phyloP scores from a whole-genome alignment of 2,797 vertebrate species.

The Sebastes dallii region DNA sequence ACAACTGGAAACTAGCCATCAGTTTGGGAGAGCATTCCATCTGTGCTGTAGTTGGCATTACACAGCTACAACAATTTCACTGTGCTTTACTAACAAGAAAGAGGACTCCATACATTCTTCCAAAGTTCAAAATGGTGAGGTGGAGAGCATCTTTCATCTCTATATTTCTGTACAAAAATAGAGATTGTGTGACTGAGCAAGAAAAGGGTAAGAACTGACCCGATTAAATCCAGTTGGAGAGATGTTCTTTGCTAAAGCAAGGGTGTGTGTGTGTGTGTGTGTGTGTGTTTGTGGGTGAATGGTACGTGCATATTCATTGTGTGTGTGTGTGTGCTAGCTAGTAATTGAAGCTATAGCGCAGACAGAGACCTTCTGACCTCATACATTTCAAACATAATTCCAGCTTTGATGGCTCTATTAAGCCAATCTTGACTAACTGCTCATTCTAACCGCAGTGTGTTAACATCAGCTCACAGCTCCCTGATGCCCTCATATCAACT shows the following conservation, averaged over 20 bases:
- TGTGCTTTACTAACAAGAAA: neutral
- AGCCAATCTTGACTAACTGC: neutral
- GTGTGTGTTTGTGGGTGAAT: too few relatives aligned
- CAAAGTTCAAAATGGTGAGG: neutral
- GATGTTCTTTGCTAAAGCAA: neutral
- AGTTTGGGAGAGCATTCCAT: neutral
- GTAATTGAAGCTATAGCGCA: conserved; percentile 20
- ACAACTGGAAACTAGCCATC: neutral
- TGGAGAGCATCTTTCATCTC: neutral
- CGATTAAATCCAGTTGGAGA: neutral
- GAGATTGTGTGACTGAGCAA: neutral
- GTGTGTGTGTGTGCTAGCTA: neutral
- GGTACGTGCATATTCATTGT: too few relatives aligned
- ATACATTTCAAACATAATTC: conserved; percentile 39
- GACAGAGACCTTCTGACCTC: conserved; percentile 30
- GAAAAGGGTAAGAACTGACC: neutral
- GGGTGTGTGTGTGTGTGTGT: neutral
- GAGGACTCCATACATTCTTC: neutral
- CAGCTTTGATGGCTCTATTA: conserved; percentile 35
- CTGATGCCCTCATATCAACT: neutral
- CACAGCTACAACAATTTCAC: neutral
- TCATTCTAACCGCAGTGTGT: neutral
- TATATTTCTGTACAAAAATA: too few relatives aligned
- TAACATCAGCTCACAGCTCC: neutral
- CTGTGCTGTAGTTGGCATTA: neutral